Percentiles rank a stretch among this genome's conserved stretches.
phyloP scores from a whole-genome alignment of 2,888 invertebrate genomes.

The Drosophila aldrichi region DNA sequence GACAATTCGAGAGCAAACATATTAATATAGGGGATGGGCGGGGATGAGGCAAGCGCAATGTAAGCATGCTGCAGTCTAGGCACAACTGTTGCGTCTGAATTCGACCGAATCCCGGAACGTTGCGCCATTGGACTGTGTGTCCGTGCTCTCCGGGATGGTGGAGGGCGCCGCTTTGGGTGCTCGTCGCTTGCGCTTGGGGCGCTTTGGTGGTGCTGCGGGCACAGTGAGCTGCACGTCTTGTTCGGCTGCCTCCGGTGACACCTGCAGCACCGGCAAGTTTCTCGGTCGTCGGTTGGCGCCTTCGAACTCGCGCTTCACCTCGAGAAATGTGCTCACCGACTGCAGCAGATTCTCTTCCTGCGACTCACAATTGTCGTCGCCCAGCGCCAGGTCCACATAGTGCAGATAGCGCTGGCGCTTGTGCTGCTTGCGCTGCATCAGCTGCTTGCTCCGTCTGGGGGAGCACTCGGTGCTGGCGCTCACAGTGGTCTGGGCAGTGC shows the following conservation, averaged over 20 bases:
- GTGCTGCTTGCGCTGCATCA: slow-evolving; percentile 41
- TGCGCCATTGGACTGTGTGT: slow-evolving; percentile 37
- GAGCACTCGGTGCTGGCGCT: slow-evolving; percentile 46
- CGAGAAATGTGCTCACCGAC: slow-evolving; percentile 82
- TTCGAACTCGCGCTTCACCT: slow-evolving; percentile 84
- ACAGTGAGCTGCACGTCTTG: neutral
- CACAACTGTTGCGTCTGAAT: slow-evolving; percentile 49
- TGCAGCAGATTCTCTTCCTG: slow-evolving; percentile 83
- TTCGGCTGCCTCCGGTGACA: neutral
- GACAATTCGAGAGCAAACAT: neutral
- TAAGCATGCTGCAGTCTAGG: slow-evolving; percentile 38
- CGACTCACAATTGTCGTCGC: slow-evolving; percentile 70
- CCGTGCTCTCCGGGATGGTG: slow-evolving; percentile 72
- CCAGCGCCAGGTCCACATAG: slow-evolving; percentile 83
- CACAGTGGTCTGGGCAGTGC: slow-evolving; percentile 53
- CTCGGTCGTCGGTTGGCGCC: slow-evolving; percentile 45
- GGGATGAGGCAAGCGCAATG: slow-evolving; percentile 39
- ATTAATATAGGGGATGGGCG: slow-evolving; percentile 1
- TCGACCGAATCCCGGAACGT: slow-evolving; percentile 39
- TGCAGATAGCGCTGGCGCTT: slow-evolving; percentile 76
- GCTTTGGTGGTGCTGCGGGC: slow-evolving; percentile 18
- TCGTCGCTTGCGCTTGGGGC: slow-evolving; percentile 52
- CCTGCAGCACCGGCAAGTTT: slow-evolving; percentile 46
- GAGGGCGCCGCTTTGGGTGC: slow-evolving; percentile 68
- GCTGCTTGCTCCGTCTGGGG: slow-evolving; percentile 38